Conservation (phyloP, 64 coral and sea anemone genomes). For the Porites australiensis region DNA sequence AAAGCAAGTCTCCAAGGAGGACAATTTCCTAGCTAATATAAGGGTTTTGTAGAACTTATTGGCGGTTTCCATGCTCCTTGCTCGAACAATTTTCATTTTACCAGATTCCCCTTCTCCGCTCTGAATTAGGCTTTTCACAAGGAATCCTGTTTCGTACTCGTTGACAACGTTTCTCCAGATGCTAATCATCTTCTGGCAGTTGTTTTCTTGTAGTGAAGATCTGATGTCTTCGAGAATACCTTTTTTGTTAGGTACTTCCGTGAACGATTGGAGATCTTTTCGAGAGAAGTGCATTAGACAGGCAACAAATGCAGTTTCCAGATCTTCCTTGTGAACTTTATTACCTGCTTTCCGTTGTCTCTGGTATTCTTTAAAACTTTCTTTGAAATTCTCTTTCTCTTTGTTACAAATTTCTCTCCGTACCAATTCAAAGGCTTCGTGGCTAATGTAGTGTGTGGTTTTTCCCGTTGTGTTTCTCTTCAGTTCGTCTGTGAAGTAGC, state of each 20-base stretch:
- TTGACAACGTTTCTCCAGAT: background rate
- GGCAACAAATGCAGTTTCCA: background rate
- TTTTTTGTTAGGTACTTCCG: background rate
- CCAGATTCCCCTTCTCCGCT: background rate
- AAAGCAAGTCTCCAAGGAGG: conserved; percentile 20
- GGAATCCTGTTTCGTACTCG: conserved; percentile 28
- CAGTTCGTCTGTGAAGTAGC: background rate
- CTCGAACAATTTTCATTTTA: conserved; percentile 61
- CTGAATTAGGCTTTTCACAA: conserved; percentile 15
- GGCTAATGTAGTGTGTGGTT: background rate
- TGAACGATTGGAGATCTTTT: background rate
- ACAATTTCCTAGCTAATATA: conserved; percentile 13
- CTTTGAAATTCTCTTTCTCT: background rate
- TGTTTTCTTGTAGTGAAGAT: background rate
- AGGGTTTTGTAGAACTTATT: conserved; percentile 48
- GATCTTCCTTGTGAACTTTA: background rate
- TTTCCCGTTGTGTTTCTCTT: background rate
- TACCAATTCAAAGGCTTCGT: conserved; percentile 47
- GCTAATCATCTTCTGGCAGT: background rate
- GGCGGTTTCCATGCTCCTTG: conserved; percentile 52
- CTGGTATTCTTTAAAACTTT: background rate
- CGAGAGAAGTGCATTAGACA: conserved; percentile 1
- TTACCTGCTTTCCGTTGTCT: background rate
- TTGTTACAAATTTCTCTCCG: background rate
- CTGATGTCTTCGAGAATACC: background rate